Evolutionary conservation across 2,797 vertebrate species (phyloP), one percentile per base, ranked within the genome.

Genomic region (Lepus oiostolus): DNA sequence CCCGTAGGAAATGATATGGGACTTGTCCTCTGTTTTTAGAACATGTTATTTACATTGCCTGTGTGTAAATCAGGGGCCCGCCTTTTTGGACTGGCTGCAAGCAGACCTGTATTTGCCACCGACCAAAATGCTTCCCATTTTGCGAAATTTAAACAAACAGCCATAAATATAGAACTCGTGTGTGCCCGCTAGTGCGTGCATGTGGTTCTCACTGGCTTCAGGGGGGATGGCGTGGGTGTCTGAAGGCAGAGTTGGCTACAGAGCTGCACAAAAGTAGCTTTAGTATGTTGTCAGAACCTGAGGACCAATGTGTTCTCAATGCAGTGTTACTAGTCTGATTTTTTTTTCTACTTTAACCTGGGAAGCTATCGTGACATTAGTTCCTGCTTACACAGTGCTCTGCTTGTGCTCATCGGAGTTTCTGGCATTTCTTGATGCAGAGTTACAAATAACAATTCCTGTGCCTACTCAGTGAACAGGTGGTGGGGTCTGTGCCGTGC

Each of bases 231-330:
- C 77, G 88, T 32, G 50, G 80, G 7, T 19, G 5, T 94, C 77
- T 90, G 17, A 93, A 88, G 52, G 92, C 92, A 96, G 79, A 95
- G 83, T 17, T 93, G 89, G 11, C 81, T 79, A 12, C 70, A 75
- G 95, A 92, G 30, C 30, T 32, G 68, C 84, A 62, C 87, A 96
- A 95, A 93, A 0, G 26, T 93, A 5, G 0, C n/a, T 50, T 85
- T 94, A 79, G 74, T 95, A 97, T 97, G 72, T 90, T 93, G 81
- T 60, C 84, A 63, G 60, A 93, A 96, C 24, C 14, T 94, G 58
- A 79, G 96, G 98, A 95, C 81, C 96, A 94, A 63, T 60, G 96
- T 63, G 62, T 93, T 96, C 92, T 90, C 70, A 96, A 76, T 94
- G 97, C 74, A 88, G 84, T 70, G 52, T 47, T 30, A 7, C 74